These are phyloP conservation scores for Eidolon dupreanum DNA, from an alignment of 2,797 vertebrate genomes.

Conservation along the genomic window DNA sequence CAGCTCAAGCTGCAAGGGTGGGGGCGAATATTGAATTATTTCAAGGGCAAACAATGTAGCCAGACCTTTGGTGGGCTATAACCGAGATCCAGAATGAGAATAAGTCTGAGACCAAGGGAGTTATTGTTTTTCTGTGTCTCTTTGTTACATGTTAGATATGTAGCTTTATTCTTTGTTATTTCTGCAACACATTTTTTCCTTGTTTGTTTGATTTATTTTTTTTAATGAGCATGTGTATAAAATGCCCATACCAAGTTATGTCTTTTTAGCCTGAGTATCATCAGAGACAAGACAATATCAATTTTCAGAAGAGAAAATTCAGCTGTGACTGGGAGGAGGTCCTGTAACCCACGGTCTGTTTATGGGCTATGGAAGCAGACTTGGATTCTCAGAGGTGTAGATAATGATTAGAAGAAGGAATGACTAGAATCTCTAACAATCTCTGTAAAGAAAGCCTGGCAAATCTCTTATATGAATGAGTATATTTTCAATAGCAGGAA, in stretches of 20 bases:
- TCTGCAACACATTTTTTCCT: not conserved
- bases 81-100: not conserved
- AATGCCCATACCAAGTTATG: not conserved
- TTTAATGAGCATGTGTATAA: not conserved
- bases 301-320: not conserved
- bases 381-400: not conserved
- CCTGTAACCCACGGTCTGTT: not conserved
- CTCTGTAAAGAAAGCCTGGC: not conserved
- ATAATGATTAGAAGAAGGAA: not conserved
- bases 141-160: not conserved
- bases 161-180: not conserved
- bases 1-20: not conserved
- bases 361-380: not conserved
- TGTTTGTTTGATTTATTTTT: constrained; percentile 5
- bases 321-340: not conserved
- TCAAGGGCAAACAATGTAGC: not conserved
- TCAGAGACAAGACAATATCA: not conserved
- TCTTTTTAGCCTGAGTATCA: not conserved
- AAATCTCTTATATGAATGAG: not conserved
- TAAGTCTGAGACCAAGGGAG: not conserved
- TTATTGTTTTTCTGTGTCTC: not conserved
- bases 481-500: not conserved
- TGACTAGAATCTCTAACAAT: not conserved
- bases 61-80: not conserved
- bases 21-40: not conserved